Evolutionary conservation across 2,888 invertebrate genomes (phyloP).

Genomic region (Bellardia pandia): DNA sequence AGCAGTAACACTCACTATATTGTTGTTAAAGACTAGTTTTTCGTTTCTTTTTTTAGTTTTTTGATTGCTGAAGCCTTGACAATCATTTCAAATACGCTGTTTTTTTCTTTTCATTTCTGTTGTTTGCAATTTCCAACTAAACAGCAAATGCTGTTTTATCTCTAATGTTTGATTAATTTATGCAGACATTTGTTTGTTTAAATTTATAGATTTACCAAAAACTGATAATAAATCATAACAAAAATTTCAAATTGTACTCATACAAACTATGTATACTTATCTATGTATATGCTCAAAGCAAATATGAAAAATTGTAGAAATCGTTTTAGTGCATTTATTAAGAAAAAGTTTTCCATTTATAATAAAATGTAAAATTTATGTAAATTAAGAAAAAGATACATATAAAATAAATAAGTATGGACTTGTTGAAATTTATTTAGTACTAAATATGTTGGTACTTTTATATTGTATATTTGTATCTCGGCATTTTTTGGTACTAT

Average conservation of each 20-base stretch:
- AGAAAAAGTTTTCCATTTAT: no score
- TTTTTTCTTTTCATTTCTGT: not conserved
- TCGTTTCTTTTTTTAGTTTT: constrained; percentile 9
- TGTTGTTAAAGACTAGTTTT: constrained; percentile 24
- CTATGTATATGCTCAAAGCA: no score
- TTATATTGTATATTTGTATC: no score
- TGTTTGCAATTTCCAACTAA: not conserved
- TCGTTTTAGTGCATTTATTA: no score
- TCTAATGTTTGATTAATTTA: constrained; percentile 67
- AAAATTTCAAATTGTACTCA: constrained; percentile 3
- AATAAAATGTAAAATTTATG: no score
- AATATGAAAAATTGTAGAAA: no score
- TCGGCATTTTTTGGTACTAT: no score
- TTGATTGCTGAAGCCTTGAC: constrained; percentile 58
- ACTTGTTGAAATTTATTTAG: no score
- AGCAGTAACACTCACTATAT: constrained; percentile 45
- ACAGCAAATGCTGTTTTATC: constrained; percentile 53
- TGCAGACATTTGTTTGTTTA: constrained; percentile 64
- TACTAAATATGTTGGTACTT: no score
- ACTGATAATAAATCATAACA: constrained; percentile 63
- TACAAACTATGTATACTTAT: no score
- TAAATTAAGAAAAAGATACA: no score
- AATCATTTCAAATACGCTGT: constrained; percentile 48
- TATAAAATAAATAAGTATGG: no score
- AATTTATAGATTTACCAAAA: constrained; percentile 68